Conservation (phyloP, 2,113 vertebrate species). For the Osmerus eperlanus region DNA sequence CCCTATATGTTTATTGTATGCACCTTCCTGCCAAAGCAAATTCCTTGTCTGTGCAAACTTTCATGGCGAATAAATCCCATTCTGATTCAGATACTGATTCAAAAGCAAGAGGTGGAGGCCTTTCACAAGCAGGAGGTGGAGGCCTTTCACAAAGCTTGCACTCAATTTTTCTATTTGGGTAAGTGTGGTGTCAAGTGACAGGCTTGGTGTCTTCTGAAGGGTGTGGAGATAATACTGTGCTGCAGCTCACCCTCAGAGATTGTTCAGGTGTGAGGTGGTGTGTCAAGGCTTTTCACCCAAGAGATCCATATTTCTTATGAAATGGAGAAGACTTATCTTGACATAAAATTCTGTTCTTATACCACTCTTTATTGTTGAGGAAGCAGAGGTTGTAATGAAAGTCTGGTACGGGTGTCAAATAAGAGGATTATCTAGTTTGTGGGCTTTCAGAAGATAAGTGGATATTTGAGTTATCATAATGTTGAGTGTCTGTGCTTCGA, state of each 20-base stretch:
- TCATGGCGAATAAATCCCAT: no score
- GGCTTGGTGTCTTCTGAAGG: neutral
- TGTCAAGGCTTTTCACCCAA: neutral
- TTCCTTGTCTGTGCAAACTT: no score
- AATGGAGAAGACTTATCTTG: constrained; percentile 37
- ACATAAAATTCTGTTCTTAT: constrained; percentile 29
- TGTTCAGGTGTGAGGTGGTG: neutral
- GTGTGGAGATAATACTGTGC: constrained; percentile 11
- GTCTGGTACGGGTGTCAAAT: constrained; percentile 48
- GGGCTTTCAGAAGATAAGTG: constrained; percentile 56
- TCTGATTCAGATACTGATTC: no score
- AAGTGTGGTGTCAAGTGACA: constrained; percentile 23
- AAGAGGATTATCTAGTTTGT: constrained; percentile 52
- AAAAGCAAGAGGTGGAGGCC: no score
- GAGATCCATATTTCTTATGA: constrained; percentile 42
- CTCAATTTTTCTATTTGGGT: neutral
- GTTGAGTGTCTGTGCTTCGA: constrained; percentile 32
- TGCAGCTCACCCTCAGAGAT: neutral
- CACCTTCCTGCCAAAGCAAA: no score
- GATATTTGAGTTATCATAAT: constrained; percentile 36
- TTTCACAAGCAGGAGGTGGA: no score
- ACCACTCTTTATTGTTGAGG: constrained; percentile 2
- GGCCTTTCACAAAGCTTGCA: neutral
- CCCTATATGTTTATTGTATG: no score
- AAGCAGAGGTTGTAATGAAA: constrained; percentile 38